Percentiles rank a stretch among this genome's conserved stretches.
Conservation (phyloP, 2,797 vertebrate genomes). For the Basileuterus tristriatus region DNA sequence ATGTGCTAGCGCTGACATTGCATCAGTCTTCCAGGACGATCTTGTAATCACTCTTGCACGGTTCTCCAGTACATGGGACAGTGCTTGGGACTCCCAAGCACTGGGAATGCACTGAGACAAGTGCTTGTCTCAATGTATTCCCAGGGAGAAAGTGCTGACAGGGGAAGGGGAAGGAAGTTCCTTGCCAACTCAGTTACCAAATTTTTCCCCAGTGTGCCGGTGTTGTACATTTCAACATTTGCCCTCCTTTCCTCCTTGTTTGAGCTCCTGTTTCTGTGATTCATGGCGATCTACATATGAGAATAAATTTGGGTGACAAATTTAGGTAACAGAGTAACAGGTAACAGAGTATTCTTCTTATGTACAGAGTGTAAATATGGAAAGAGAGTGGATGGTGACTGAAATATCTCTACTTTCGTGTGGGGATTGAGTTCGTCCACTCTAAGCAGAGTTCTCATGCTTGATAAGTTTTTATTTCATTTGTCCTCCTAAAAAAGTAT, state of each 20-base stretch:
- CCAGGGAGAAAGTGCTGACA: not conserved
- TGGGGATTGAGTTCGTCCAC: not conserved
- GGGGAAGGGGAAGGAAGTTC: not conserved
- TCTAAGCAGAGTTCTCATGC: not conserved
- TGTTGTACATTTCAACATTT: not conserved
- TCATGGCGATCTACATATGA: not conserved
- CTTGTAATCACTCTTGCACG: rapidly evolving
- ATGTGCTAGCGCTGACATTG: not conserved
- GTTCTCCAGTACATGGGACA: not conserved
- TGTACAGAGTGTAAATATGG: rapidly evolving
- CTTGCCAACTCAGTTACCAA: not conserved
- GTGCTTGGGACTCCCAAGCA: rapidly evolving
- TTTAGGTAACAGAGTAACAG: not conserved
- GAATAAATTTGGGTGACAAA: not conserved
- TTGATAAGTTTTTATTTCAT: not conserved
- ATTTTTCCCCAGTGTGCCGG: not conserved
- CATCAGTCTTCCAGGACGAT: not conserved
- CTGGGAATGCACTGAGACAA: not conserved
- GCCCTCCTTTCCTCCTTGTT: not conserved
- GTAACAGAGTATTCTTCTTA: not conserved
- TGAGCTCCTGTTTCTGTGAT: not conserved
- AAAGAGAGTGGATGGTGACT: not conserved
- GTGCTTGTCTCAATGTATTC: not conserved
- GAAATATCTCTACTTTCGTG: not conserved
- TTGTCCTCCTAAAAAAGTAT: not conserved